Evolutionary conservation across 2,888 invertebrate genomes (phyloP).

Genomic region (Eustalomyia histrio): DNA sequence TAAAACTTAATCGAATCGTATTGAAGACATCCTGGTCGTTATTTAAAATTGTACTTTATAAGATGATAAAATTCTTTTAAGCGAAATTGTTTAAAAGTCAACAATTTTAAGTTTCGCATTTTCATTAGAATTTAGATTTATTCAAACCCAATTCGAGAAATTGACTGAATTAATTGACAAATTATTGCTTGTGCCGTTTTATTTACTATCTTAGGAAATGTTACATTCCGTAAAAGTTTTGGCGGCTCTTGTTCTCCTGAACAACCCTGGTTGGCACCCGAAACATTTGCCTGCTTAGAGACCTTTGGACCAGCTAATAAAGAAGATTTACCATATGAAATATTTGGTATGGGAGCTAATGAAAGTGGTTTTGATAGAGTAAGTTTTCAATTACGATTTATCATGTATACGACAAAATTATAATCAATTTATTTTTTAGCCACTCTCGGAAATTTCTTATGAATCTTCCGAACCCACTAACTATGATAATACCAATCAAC

Average conservation of each 20-base stretch:
- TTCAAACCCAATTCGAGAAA: not conserved
- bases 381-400: slow-evolving; percentile 47
- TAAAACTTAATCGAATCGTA: too few relatives aligned
- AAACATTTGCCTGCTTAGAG: slow-evolving; percentile 79
- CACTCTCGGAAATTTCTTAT: slow-evolving; percentile 79
- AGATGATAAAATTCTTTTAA: too few relatives aligned
- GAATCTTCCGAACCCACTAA: slow-evolving; percentile 79
- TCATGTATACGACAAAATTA: not conserved
- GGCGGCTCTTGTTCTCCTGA: slow-evolving; percentile 76
- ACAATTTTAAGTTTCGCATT: too few relatives aligned
- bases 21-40: too few relatives aligned
- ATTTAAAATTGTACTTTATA: too few relatives aligned
- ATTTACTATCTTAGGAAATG: slow-evolving; percentile 66
- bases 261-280: slow-evolving; percentile 78
- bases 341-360: slow-evolving; percentile 76
- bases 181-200: not conserved
- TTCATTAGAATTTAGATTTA: too few relatives aligned
- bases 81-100: too few relatives aligned
- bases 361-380: slow-evolving; percentile 79
- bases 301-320: slow-evolving; percentile 76
- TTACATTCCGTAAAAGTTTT: slow-evolving; percentile 76
- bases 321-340: slow-evolving; percentile 79
- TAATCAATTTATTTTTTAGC: slow-evolving; percentile 68
- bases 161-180: too few relatives aligned
- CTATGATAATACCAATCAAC: slow-evolving; percentile 70